phyloP scores from a whole-genome alignment of 2,888 invertebrate species.

The Geophilus truncorum region DNA sequence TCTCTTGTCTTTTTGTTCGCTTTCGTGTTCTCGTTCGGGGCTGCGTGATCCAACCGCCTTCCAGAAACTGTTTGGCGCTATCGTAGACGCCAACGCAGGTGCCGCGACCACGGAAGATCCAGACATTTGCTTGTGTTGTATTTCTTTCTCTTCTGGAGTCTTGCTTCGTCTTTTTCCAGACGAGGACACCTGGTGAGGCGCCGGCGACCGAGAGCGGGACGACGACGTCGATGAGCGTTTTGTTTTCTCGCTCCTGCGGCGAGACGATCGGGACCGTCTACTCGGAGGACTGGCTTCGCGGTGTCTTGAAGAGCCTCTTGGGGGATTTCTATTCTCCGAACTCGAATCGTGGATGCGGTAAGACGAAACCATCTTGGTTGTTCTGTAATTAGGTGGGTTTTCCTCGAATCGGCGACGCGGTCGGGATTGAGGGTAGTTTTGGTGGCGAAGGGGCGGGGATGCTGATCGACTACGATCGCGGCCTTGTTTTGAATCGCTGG shows the following conservation, averaged over 20 bases:
- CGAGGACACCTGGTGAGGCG: background rate
- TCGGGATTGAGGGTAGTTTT: background rate
- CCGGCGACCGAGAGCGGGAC: background rate
- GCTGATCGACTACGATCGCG: background rate
- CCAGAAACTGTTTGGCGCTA: background rate
- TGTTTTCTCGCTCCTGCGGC: background rate
- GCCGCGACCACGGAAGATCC: background rate
- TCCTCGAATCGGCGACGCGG: constrained; percentile 4
- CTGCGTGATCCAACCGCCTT: background rate
- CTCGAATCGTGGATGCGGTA: background rate
- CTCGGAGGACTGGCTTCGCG: background rate
- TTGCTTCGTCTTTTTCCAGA: background rate
- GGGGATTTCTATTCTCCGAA: background rate
- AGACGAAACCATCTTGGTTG: background rate
- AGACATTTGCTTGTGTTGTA: background rate
- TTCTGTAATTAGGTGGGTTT: background rate
- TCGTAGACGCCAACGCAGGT: background rate
- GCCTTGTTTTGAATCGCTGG: background rate
- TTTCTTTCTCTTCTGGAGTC: background rate
- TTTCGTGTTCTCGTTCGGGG: background rate
- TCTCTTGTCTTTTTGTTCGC: background rate
- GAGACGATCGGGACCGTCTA: background rate
- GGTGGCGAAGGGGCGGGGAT: background rate
- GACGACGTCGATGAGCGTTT: background rate
- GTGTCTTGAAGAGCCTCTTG: background rate